Percentiles rank a stretch among this genome's conserved stretches.
phyloP scores from a whole-genome alignment of 1,140 invertebrate species.

The Calycopis cecrops region DNA sequence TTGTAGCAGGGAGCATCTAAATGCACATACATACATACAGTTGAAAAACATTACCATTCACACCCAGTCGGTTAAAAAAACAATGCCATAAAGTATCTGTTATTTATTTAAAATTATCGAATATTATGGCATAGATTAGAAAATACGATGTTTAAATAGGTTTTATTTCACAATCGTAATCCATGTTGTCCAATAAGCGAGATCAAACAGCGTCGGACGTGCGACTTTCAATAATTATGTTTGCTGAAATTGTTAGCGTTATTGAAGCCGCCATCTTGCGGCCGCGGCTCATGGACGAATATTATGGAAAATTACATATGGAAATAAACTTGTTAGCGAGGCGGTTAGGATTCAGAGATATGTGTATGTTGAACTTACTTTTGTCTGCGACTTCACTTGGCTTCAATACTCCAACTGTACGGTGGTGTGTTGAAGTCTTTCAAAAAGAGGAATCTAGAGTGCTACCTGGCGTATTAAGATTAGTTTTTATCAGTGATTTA shows the following conservation, averaged over 20 bases:
- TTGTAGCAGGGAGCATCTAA: too few species aligned
- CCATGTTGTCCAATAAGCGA: constrained; percentile 55
- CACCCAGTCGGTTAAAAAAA: too few species aligned
- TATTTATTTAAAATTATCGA: background rate
- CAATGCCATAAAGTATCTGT: too few species aligned
- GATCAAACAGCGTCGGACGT: constrained; percentile 55
- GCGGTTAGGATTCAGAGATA: too few species aligned
- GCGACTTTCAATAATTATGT: constrained; percentile 70
- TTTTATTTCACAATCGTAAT: constrained; percentile 26
- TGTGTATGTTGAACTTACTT: background rate
- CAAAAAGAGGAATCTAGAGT: too few species aligned
- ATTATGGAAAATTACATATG: constrained; percentile 49
- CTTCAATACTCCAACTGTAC: too few species aligned
- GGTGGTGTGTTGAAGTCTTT: too few species aligned
- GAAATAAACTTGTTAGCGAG: constrained; percentile 33
- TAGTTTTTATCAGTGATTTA: too few species aligned
- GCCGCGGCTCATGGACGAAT: constrained; percentile 32
- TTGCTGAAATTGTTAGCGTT: constrained; percentile 57
- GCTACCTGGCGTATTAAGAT: too few species aligned
- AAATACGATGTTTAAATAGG: constrained; percentile 12
- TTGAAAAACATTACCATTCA: too few species aligned
- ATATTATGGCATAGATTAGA: background rate
- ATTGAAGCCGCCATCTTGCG: constrained; percentile 41
- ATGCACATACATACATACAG: too few species aligned
- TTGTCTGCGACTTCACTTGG: background rate